Percentiles rank a stretch among this genome's conserved stretches.
phyloP scores from a whole-genome alignment of 2,113 vertebrate genomes.

The Dipodomys spectabilis region DNA sequence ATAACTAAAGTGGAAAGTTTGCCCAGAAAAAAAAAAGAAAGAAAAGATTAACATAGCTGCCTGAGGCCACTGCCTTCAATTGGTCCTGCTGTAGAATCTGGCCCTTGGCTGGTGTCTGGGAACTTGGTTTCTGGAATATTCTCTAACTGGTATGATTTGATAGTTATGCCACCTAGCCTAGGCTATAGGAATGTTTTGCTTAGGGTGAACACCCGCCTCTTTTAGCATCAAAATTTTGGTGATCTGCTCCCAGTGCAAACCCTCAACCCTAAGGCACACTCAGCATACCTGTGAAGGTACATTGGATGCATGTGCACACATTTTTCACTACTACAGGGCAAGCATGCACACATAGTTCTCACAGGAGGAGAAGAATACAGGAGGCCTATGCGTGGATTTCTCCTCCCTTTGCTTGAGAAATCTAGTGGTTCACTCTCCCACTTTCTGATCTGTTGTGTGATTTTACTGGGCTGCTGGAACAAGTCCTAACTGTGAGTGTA shows the following conservation, averaged over 20 bases:
- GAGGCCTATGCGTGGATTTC: neutral
- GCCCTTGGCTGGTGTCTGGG: neutral
- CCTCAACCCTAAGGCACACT: neutral
- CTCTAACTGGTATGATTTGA: neutral
- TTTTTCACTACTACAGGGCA: neutral
- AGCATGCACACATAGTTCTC: neutral
- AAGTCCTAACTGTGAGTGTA: neutral
- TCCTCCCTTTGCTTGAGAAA: neutral
- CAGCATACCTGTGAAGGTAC: neutral
- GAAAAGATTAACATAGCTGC: neutral
- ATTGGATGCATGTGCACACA: neutral
- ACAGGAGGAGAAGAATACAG: neutral
- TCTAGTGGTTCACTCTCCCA: neutral
- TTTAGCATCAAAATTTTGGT: neutral
- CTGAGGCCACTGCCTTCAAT: neutral
- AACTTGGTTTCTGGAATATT: neutral
- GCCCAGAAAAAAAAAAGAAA: neutral
- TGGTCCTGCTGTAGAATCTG: too few species aligned
- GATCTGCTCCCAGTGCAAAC: neutral
- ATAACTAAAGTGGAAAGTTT: neutral
- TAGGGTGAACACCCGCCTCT: neutral
- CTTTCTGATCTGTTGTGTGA: neutral
- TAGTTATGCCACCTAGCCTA: neutral
- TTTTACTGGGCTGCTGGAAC: neutral
- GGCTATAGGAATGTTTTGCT: neutral